Conservation (phyloP, 1,140 invertebrate genomes). For the Mylabris phalerata region DNA sequence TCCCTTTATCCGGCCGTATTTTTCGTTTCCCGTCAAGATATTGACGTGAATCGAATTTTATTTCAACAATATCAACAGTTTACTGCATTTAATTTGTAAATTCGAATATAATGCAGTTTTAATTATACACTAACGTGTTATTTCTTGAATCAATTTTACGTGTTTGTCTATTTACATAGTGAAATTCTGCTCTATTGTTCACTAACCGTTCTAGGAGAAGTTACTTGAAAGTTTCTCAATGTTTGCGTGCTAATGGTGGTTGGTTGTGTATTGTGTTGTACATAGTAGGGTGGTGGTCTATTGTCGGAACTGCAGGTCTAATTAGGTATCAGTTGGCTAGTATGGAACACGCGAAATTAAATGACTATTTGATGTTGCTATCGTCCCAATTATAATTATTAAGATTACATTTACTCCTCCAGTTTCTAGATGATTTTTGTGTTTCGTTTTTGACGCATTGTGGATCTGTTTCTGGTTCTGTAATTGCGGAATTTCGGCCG, state of each 20-base stretch:
- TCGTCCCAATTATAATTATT: background rate
- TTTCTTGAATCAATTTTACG: conserved; percentile 7
- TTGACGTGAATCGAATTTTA: no score
- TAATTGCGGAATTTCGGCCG: no score
- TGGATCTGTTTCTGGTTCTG: no score
- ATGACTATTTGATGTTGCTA: conserved; percentile 1
- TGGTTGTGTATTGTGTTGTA: background rate
- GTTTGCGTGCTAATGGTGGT: conserved; percentile 13
- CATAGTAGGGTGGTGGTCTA: conserved; percentile 2
- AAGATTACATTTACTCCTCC: no score
- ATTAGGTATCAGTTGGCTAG: conserved; percentile 16
- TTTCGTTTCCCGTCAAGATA: no score
- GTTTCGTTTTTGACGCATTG: no score
- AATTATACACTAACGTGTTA: no score
- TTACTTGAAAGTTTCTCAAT: conserved; percentile 2
- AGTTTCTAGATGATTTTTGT: no score
- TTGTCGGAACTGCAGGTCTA: conserved; percentile 16
- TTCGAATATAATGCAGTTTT: no score
- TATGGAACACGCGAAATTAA: conserved; percentile 13
- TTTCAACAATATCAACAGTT: no score
- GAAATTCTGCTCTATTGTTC: conserved; percentile 1
- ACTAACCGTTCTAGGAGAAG: conserved; percentile 1
- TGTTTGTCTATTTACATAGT: conserved; percentile 5
- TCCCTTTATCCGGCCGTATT: no score
- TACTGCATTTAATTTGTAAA: no score